Evolutionary conservation across 2,113 vertebrate species (phyloP).

Genomic region (Notarius lentiginosus): DNA sequence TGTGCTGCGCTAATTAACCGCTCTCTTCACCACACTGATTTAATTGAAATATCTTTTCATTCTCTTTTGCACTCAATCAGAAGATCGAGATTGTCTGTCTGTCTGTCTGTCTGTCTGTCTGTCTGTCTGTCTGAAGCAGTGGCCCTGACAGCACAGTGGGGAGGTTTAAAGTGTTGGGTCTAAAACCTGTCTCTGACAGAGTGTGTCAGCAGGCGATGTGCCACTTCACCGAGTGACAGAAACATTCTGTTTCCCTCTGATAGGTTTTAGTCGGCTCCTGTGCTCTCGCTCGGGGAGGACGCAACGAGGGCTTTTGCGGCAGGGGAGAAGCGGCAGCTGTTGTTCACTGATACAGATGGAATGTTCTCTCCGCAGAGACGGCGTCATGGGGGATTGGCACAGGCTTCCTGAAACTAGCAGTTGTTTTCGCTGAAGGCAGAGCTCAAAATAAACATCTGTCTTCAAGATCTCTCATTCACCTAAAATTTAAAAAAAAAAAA

Average conservation of each 20-base stretch:
- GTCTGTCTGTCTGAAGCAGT: neutral
- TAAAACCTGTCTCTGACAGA: constrained; percentile 59
- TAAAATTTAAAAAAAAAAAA: neutral
- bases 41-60: constrained; percentile 15
- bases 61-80: neutral
- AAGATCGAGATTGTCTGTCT: neutral
- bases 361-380: constrained; percentile 48
- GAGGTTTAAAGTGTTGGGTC: neutral
- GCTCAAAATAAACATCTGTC: neutral
- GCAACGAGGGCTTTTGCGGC: constrained; percentile 40
- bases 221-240: constrained; percentile 64
- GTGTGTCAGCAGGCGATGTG: constrained; percentile 61
- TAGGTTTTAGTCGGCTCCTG: constrained; percentile 47
- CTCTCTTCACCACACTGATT: neutral
- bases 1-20: neutral
- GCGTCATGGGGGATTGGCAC: constrained; percentile 44
- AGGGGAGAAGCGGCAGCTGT: constrained; percentile 61
- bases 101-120: neutral
- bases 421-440: constrained; percentile 52
- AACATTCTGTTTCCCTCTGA: constrained; percentile 42
- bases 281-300: constrained; percentile 20
- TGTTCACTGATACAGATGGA: constrained; percentile 66
- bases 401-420: constrained; percentile 1
- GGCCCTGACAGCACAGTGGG: neutral
- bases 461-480: neutral